Evolutionary conservation across 2,888 invertebrate species (phyloP), one percentile per base, ranked within the genome.

Genomic region (Monoplex corrugatus): DNA sequence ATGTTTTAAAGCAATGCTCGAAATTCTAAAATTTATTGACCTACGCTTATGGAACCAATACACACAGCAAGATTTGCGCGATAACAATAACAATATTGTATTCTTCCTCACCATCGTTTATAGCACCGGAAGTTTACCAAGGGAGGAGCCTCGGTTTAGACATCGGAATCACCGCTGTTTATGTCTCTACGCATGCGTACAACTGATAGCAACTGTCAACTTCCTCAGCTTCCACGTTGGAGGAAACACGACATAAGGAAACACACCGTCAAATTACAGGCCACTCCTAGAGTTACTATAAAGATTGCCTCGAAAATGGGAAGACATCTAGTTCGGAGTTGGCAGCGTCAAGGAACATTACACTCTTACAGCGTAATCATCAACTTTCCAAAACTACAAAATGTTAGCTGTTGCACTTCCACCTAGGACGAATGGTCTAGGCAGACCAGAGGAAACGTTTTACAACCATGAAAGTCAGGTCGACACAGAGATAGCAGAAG

Each of bases 121-220:
- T 78, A 57, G 40, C 57, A 87, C 87, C 89, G 89, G 89, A 89
- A 87, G 80, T 89, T 68, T 80, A 13, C 68, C 88, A 90, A 89
- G 72, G 83, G 82, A 32, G 80, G 80, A 84, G 68, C 35, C 85
- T 85, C 85, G 32, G 35, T 85, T 63, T 50, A 35, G 32, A 50
- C 0, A n/a, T 68, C 10, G 32, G 78, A 35, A 78, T 10, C 23
- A 19, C 2, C 50, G 57, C 40, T 57, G n/a, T 68, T 28, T 35
- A 40, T n/a, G 3, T 38, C 43, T 35, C n/a, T 28, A 13, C 28
- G 28, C 88, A 88, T 88, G 88, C 88, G 83, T 45, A 68, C 6
- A 82, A 32, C 50, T 57, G 57, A 38, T 88, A 43, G 88, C 88
- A 88, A 88, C 88, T 63, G 83, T 88, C 88, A 88, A 88, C 88